Base-by-base conservation (phyloP, 1,140 invertebrate genomes). In the Nasonia longicornis region DNA sequence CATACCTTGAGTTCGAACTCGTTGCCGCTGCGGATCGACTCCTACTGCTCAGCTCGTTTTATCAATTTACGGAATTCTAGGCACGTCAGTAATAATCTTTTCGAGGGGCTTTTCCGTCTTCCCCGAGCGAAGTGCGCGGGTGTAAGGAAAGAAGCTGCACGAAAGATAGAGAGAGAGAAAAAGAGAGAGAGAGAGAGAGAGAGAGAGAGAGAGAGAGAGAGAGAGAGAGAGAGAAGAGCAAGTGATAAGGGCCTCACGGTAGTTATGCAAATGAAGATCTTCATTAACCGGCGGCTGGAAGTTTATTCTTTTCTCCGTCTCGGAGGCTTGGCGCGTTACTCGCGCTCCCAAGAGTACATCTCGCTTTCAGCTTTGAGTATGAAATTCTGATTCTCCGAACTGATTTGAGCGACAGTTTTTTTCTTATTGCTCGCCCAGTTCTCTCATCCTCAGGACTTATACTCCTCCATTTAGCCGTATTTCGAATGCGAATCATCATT, bases 31-130 rank as follows among this genome's bases (percentile, higher is more conserved):
- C 48, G 29, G 31, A 72, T 77, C 81, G 75, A 78, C 75, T 79
- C 6, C 20, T 7, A 29, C 26, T 45, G 14, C 70, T 64, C 22
- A 20, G 20, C 58, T 73, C 52, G 35, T 81, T 74, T 67, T 82
- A 82, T 82, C 81, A 77, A 82, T 82, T 82, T 74, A 82, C 81
- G 71, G 67, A 82, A 82, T 82, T 82, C 81, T 26, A 69, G 63
- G 52, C 81, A 82, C 81, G 81, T 78, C 76, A 78, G 81, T 82
- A 82, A 82, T 82, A 82, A 82, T 78, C 75, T 82, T 82, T 74
- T 45, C 48, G 29, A 71, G 42, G 16, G 26, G 73, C 48, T 81
- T 77, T 70, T 77, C 63, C 75, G 69, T 77, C 80, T 71, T 81
- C 29, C 8, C 45, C 2, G 31, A 35, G 35, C 10, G 48, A 74